Evolutionary conservation across 2,113 vertebrate genomes (phyloP).

Genomic region (Spilogale gracilis): DNA sequence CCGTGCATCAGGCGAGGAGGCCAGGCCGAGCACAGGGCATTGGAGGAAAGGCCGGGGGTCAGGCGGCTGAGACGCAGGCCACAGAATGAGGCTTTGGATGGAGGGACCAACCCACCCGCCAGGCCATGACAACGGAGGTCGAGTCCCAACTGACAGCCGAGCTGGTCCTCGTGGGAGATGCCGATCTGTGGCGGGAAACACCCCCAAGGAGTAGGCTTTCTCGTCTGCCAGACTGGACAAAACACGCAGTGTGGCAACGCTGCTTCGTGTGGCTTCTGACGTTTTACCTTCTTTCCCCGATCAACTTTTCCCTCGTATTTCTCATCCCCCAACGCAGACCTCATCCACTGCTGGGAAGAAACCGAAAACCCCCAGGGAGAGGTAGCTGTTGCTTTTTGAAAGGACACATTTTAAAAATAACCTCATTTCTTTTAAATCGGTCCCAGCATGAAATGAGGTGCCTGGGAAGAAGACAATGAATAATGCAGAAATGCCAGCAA

Average conservation of each 20-base stretch:
- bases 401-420: conserved; percentile 64
- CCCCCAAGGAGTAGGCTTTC: neutral
- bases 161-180: neutral
- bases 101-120: no score
- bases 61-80: neutral
- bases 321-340: neutral
- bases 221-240: neutral
- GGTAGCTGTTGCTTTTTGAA: neutral
- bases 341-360: neutral
- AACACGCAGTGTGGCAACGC: accelerated
- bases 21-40: accelerated
- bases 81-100: accelerated
- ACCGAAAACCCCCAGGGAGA: neutral
- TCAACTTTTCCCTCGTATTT: no score
- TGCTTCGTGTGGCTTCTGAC: neutral
- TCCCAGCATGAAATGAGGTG: neutral
- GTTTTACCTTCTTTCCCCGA: neutral
- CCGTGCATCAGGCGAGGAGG: accelerated
- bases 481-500: conserved; percentile 62
- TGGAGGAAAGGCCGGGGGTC: accelerated
- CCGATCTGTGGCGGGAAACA: accelerated
- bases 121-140: accelerated
- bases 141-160: accelerated
- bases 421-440: conserved; percentile 32
- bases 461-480: conserved; percentile 38